phyloP scores from a whole-genome alignment of 2,797 vertebrate species.

The Lerista edwardsae region DNA sequence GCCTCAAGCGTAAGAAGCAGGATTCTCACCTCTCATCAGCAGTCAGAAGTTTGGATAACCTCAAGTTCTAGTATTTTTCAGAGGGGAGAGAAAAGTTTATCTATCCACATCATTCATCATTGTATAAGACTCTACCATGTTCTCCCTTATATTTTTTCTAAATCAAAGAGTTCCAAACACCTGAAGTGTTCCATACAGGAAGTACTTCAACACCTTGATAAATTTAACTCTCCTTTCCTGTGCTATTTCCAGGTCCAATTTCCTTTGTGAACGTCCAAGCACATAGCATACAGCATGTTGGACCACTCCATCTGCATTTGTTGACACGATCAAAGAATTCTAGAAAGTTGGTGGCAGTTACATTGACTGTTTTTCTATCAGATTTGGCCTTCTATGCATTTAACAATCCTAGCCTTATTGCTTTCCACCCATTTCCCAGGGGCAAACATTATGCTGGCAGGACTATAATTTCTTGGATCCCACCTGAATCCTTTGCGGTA shows the following conservation, averaged over 20 bases:
- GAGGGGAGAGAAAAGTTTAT: neutral
- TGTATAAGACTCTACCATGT: neutral
- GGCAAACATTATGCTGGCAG: neutral
- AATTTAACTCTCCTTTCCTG: too few relatives aligned
- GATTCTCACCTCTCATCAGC: too few relatives aligned
- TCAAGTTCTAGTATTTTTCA: neutral
- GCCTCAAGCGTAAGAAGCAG: too few relatives aligned
- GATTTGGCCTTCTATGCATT: neutral
- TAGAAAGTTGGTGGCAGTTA: neutral
- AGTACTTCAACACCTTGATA: too few relatives aligned
- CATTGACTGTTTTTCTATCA: neutral
- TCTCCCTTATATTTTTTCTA: neutral
- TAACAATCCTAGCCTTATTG: neutral
- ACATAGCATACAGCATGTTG: too few relatives aligned
- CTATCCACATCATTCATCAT: neutral
- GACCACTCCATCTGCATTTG: too few relatives aligned
- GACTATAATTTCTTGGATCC: neutral
- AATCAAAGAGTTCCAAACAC: neutral
- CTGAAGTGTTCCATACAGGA: neutral
- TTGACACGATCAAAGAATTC: neutral
- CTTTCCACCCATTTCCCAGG: neutral
- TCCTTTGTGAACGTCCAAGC: too few relatives aligned
- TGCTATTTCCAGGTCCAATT: too few relatives aligned
- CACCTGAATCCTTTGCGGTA: neutral
- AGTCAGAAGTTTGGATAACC: neutral